Evolutionary conservation across 1,140 invertebrate genomes (phyloP).

Genomic region (Atopsyche davidsoni): DNA sequence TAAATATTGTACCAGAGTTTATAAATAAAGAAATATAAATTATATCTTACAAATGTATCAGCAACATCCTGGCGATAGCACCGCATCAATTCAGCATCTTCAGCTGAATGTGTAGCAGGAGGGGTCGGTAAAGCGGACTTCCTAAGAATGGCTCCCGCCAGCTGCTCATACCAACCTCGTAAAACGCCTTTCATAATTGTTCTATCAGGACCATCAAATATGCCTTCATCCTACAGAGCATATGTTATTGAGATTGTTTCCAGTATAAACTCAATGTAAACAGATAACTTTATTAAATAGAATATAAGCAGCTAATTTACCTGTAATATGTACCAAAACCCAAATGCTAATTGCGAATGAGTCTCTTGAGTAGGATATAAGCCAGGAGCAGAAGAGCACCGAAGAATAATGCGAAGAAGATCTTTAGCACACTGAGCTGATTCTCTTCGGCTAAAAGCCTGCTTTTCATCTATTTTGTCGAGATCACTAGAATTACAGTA

Average conservation of each 20-base stretch:
- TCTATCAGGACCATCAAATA: slow-evolving; percentile 14
- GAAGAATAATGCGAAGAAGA: slow-evolving; percentile 58
- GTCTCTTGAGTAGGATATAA: slow-evolving; percentile 80
- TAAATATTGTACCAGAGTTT: too few species aligned
- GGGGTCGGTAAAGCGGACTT: slow-evolving; percentile 40
- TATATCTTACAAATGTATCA: slow-evolving; percentile 68
- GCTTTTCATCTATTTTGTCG: slow-evolving; percentile 12
- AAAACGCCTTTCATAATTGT: slow-evolving; percentile 14
- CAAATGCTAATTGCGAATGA: slow-evolving; percentile 75
- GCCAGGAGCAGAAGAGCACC: slow-evolving; percentile 72
- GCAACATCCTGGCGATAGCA: slow-evolving; percentile 89
- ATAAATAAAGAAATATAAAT: too few species aligned
- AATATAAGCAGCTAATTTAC: slow-evolving; percentile 35
- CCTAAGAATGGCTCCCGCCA: slow-evolving; percentile 36
- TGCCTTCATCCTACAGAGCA: slow-evolving; percentile 21
- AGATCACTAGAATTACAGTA: background rate
- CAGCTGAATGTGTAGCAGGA: slow-evolving; percentile 49
- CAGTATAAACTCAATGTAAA: background rate
- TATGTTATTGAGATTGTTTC: background rate
- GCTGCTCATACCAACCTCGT: slow-evolving; percentile 30
- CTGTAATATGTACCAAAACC: slow-evolving; percentile 88
- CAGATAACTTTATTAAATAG: background rate
- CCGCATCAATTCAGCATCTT: slow-evolving; percentile 79
- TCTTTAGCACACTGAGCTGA: slow-evolving; percentile 32
- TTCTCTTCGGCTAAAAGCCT: slow-evolving; percentile 12